Conservation (phyloP, 2,113 vertebrate genomes). For the Pteronura brasiliensis region DNA sequence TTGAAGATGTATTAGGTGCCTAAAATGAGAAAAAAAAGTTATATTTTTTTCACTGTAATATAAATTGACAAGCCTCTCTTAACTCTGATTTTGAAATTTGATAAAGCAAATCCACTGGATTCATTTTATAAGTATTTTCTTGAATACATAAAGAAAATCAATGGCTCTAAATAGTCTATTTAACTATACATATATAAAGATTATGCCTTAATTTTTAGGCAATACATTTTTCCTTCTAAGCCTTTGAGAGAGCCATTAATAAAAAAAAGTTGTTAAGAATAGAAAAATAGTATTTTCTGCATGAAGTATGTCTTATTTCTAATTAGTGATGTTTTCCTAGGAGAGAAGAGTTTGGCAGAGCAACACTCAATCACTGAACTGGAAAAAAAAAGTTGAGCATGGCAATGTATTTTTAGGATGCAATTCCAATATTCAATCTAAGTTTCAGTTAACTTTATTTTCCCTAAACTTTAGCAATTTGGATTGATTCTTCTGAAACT, state of each 20-base stretch:
- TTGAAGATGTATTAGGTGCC: neutral
- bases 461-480: neutral
- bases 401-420: constrained; percentile 32
- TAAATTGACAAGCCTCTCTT: neutral
- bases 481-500: constrained; percentile 10
- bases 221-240: neutral
- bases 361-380: neutral
- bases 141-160: constrained; percentile 1
- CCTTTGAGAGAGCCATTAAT: neutral
- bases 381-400: neutral
- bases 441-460: constrained; percentile 29
- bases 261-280: neutral
- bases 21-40: neutral
- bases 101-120: neutral
- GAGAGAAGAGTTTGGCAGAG: neutral
- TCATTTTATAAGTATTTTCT: constrained; percentile 32
- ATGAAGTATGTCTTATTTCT: constrained; percentile 44
- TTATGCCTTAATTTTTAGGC: neutral
- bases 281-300: neutral
- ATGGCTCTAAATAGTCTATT: neutral
- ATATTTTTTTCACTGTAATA: neutral
- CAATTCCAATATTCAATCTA: constrained; percentile 8
- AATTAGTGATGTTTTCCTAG: neutral
- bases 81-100: neutral
- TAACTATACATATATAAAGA: neutral